phyloP scores from a whole-genome alignment of 1,140 invertebrate species.

The Orius insidiosus region DNA sequence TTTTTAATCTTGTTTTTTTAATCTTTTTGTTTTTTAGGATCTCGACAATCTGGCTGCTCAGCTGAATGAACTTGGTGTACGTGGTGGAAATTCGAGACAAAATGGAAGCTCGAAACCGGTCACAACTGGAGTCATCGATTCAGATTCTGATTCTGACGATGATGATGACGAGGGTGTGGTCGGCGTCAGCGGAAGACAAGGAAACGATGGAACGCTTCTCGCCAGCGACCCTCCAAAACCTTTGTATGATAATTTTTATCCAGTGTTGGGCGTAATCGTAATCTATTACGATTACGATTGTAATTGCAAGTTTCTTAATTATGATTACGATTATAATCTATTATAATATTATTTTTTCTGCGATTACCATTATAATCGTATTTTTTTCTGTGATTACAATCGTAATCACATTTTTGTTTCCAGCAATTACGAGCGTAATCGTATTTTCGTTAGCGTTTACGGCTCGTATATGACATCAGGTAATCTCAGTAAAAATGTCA shows the following conservation, averaged over 20 bases:
- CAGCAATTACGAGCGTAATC: too few species aligned
- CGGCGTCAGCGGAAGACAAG: slow-evolving; percentile 35
- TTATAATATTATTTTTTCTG: too few species aligned
- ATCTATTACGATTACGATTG: too few species aligned
- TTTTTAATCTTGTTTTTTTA: slow-evolving; percentile 5
- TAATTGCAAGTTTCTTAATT: too few species aligned
- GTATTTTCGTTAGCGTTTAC: too few species aligned
- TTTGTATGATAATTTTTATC: slow-evolving; percentile 49
- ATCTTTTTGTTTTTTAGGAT: slow-evolving; percentile 43
- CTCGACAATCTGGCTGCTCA: slow-evolving; percentile 84
- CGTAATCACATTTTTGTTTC: too few species aligned
- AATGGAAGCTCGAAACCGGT: slow-evolving; percentile 17
- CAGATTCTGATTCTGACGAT: slow-evolving; percentile 30
- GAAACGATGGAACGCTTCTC: slow-evolving; percentile 83
- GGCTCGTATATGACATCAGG: too few species aligned
- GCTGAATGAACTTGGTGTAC: slow-evolving; percentile 72
- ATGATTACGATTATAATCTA: too few species aligned
- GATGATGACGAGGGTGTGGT: slow-evolving; percentile 29
- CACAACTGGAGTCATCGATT: slow-evolving; percentile 21
- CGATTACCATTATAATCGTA: too few species aligned
- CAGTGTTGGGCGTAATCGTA: too few species aligned
- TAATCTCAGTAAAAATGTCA: too few species aligned
- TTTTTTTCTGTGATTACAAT: too few species aligned
- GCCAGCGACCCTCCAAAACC: slow-evolving; percentile 93
- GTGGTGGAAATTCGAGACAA: slow-evolving; percentile 12